These are phyloP conservation scores for Macrotrachela quadricornifera DNA, from an alignment of 1,140 invertebrate species.

Conservation along the genomic window DNA sequence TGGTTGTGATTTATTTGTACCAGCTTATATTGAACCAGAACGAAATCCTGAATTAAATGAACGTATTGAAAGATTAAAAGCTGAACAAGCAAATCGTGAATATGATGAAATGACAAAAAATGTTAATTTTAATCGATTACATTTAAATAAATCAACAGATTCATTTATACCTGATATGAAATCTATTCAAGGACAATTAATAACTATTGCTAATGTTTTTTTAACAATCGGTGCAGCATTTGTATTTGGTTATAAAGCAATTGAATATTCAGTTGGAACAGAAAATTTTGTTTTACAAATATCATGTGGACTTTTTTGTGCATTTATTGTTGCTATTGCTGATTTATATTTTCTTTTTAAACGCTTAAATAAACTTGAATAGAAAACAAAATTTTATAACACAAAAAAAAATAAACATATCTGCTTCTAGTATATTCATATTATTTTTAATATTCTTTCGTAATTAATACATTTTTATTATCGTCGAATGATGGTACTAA, in stretches of 20 bases:
- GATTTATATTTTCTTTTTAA: conserved; percentile 6
- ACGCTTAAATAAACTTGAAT: conserved; percentile 2
- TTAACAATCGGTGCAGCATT: background rate
- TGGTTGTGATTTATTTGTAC: too few species aligned
- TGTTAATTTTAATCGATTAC: background rate
- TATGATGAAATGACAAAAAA: conserved; percentile 6
- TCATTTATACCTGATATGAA: background rate
- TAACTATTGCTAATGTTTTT: conserved; percentile 1
- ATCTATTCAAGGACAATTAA: conserved; percentile 1
- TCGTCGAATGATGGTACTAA: too few species aligned
- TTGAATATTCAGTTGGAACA: background rate
- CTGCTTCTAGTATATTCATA: too few species aligned
- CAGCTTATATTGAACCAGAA: too few species aligned
- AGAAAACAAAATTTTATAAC: background rate
- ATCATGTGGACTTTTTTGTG: background rate
- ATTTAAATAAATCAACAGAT: too few species aligned
- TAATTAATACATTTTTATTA: too few species aligned
- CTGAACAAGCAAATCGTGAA: background rate
- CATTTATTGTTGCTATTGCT: conserved; percentile 4
- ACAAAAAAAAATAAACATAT: too few species aligned
- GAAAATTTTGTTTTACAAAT: background rate
- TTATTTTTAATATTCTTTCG: too few species aligned
- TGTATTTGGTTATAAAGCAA: conserved; percentile 8
- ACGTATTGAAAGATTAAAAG: background rate
- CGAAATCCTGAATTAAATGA: background rate